These are phyloP conservation scores for Gouania willdenowi DNA, from an alignment of 2,797 vertebrate species.

Conservation along the genomic window DNA sequence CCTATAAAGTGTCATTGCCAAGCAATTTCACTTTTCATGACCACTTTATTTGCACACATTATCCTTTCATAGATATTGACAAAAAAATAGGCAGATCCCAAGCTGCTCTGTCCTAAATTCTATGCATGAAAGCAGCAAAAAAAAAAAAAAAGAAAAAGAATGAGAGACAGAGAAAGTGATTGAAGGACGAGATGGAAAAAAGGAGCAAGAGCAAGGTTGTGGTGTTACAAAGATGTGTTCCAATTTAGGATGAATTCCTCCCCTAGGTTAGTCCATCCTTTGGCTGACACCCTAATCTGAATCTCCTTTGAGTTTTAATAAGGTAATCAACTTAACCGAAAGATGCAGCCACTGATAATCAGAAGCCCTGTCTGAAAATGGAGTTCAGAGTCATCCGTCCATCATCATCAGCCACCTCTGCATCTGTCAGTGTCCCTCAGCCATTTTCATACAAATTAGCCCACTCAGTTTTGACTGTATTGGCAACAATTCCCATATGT, in stretches of 20 bases:
- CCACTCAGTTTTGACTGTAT: constrained; percentile 38
- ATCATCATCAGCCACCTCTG: constrained; percentile 35
- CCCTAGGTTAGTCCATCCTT: constrained; percentile 50
- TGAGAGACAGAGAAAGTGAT: constrained; percentile 24
- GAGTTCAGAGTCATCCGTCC: constrained; percentile 34
- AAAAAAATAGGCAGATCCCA: constrained; percentile 50
- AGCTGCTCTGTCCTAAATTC: constrained; percentile 65
- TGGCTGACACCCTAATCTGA: constrained; percentile 67
- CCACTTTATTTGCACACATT: constrained; percentile 59
- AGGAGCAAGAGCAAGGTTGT: constrained; percentile 10
- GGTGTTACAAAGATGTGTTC: constrained; percentile 62
- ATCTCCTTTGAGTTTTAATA: constrained; percentile 73
- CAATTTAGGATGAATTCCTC: constrained; percentile 59
- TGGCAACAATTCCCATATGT: constrained; percentile 5
- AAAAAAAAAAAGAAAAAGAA: constrained; percentile 30
- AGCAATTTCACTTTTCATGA: constrained; percentile 66
- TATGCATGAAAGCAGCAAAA: constrained; percentile 61
- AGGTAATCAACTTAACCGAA: constrained; percentile 76
- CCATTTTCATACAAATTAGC: constrained; percentile 54
- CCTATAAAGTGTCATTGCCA: constrained; percentile 47
- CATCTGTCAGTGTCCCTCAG: constrained; percentile 45
- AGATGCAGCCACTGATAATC: constrained; percentile 68
- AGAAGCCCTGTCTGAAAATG: constrained; percentile 42
- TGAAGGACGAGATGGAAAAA: constrained; percentile 19
- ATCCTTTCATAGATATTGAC: constrained; percentile 45